Base-by-base conservation (phyloP, 1,140 invertebrate species). In the Aphaenogaster ashmeadi region DNA sequence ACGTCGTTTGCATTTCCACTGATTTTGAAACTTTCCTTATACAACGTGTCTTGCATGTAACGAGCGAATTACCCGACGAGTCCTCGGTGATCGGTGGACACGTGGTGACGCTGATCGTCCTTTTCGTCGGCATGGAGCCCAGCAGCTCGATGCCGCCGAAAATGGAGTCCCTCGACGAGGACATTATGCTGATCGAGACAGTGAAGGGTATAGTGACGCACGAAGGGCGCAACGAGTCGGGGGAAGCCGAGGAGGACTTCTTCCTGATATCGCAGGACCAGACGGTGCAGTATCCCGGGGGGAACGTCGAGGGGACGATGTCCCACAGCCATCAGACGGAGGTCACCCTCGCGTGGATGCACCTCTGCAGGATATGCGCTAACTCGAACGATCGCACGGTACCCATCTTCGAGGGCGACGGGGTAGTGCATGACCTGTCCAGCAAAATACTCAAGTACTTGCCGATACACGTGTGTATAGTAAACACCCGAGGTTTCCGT, bases 371-470 rank as follows among this genome's bases (percentile, higher is more conserved):
- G 80, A 93, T 96, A 50, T 97, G 97, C 93, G 96, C 96, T 21
- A 95, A 94, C 36, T 85, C 93, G 7, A 96, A 94, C 79, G 93
- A 96, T 27, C 93, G 95, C 88, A 88, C 96, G 11, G 95, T 97
- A 36, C 96, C 96, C 13, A 96, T 97, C 88, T 97, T 96, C 87
- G 89, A 94, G 44, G 96, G 94, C 2, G 96, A 96, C 91, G 96
- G 96, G 4, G 62, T 95, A 13, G 95, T 96, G 83, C 95, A 96
- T 81, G 94, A 96, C 66, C 81, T 97, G 38, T 92, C 94, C 77
- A 94, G 92, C 15, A 97, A 97, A 95, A 97, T 97, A 90, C 93
- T 96, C 75, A 96, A 95, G 86, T 95, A 97, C 93, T 91, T 97
- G 80, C 96, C 96, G 8, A 96, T 97, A 88, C 92, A 94, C 92